These are phyloP conservation scores for Campoletis raptor DNA, from an alignment of 2,888 invertebrate species.

Conservation along the genomic window DNA sequence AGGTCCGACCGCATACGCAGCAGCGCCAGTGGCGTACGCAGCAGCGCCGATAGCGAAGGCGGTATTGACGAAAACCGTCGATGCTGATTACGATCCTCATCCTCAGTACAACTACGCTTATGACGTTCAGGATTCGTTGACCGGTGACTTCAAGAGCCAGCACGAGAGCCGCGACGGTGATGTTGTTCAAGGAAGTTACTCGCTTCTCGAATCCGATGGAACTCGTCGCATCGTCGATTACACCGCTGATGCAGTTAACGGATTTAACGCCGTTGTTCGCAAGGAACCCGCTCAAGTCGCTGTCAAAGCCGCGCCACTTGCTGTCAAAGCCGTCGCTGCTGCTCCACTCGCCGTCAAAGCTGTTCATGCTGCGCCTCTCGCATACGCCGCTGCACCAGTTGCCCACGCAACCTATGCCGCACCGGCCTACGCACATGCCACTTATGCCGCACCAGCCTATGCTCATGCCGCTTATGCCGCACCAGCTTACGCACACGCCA, in stretches of 20 bases:
- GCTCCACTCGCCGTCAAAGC: slow-evolving; percentile 60
- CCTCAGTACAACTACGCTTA: slow-evolving; percentile 83
- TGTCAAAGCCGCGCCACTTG: slow-evolving; percentile 79
- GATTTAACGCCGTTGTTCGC: slow-evolving; percentile 70
- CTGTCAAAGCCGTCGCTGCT: slow-evolving; percentile 62
- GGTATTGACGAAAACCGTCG: slow-evolving; percentile 77
- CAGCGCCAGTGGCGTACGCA: slow-evolving; percentile 75
- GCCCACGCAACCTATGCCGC: slow-evolving; percentile 57
- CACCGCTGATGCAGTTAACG: slow-evolving; percentile 72
- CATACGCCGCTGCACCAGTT: slow-evolving; percentile 44
- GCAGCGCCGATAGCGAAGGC: slow-evolving; percentile 77
- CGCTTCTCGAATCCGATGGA: slow-evolving; percentile 84
- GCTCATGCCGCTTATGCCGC: no score
- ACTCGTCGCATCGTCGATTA: slow-evolving; percentile 75
- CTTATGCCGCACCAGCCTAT: slow-evolving; percentile 39
- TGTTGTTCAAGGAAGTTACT: slow-evolving; percentile 79
- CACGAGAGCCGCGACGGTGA: slow-evolving; percentile 74
- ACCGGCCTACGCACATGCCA: slow-evolving; percentile 24
- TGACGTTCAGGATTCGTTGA: slow-evolving; percentile 76
- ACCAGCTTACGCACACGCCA: slow-evolving; percentile 55
- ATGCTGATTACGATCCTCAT: slow-evolving; percentile 81
- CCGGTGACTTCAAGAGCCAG: slow-evolving; percentile 74
- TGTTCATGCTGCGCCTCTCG: slow-evolving; percentile 70
- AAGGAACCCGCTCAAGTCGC: slow-evolving; percentile 72
- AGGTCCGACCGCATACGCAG: slow-evolving; percentile 77